Evolutionary conservation across 1,140 invertebrate species (phyloP).

Genomic region (Pogonognathellus flavescens): DNA sequence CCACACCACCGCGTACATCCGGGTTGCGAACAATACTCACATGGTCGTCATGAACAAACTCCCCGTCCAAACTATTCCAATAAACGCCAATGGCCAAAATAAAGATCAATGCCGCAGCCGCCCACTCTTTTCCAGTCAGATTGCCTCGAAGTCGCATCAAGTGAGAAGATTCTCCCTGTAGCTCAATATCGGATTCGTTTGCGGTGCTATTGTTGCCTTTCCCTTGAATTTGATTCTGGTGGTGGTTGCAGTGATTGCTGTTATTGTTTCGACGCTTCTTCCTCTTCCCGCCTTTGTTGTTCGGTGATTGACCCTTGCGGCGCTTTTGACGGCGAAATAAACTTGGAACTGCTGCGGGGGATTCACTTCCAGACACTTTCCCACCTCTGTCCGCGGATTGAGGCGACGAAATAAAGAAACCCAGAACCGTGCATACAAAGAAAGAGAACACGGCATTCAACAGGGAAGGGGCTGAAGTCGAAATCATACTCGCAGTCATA

Average conservation of each 20-base stretch:
- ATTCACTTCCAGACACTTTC: neutral
- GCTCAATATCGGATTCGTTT: neutral
- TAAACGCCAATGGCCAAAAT: slow-evolving; percentile 69
- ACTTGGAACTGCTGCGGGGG: neutral
- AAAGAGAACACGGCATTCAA: neutral
- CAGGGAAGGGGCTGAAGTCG: neutral
- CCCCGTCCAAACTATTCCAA: slow-evolving; percentile 72
- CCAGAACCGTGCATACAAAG: neutral
- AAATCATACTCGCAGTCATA: neutral
- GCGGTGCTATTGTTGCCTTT: neutral
- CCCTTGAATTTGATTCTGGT: neutral
- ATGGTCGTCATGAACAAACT: slow-evolving; percentile 76
- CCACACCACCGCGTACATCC: slow-evolving; percentile 69
- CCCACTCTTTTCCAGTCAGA: neutral
- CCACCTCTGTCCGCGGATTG: neutral
- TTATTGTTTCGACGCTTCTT: slow-evolving; percentile 26
- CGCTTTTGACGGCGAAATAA: slow-evolving; percentile 38
- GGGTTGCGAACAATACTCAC: slow-evolving; percentile 74
- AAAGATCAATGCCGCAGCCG: slow-evolving; percentile 24
- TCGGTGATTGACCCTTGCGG: slow-evolving; percentile 7
- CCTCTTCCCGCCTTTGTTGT: slow-evolving; percentile 29
- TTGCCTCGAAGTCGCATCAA: neutral
- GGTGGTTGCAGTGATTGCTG: neutral
- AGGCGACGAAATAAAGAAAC: neutral
- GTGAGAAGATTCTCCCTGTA: neutral